phyloP scores from a whole-genome alignment of 2,888 invertebrate genomes.

The Glyphotaelius pellucidus region DNA sequence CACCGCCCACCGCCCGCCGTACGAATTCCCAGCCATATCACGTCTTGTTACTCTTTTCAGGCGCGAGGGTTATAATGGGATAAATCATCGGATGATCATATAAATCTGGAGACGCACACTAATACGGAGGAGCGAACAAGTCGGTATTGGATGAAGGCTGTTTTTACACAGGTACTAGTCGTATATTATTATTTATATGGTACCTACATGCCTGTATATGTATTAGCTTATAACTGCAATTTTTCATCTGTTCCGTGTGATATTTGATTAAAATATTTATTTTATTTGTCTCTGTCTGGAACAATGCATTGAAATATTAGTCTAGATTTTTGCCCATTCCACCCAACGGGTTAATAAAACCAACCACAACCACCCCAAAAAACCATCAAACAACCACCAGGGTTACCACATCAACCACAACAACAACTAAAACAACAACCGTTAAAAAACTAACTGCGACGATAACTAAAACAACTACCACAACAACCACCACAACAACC shows the following conservation, averaged over 20 bases:
- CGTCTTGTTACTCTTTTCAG: background rate
- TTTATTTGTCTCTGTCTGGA: background rate
- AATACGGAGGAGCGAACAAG: background rate
- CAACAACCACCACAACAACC: too few relatives aligned
- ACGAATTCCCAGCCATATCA: constrained; percentile 2
- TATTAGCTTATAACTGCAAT: background rate
- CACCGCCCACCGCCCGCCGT: background rate
- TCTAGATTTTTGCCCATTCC: too few relatives aligned
- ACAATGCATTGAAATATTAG: too few relatives aligned
- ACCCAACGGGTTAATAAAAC: too few relatives aligned
- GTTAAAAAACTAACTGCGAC: too few relatives aligned
- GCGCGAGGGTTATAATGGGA: background rate
- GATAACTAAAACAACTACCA: too few relatives aligned
- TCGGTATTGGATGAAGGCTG: background rate
- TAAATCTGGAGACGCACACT: background rate
- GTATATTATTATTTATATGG: background rate
- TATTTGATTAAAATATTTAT: background rate
- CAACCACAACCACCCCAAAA: too few relatives aligned
- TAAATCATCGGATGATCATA: constrained; percentile 2
- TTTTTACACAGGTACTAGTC: background rate
- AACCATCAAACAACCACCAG: too few relatives aligned
- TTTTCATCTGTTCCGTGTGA: background rate
- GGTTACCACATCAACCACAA: too few relatives aligned
- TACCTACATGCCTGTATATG: too few relatives aligned
- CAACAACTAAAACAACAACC: too few relatives aligned